Evolutionary conservation across 2,888 invertebrate genomes (phyloP).

Genomic region (Lepidonotus clava): DNA sequence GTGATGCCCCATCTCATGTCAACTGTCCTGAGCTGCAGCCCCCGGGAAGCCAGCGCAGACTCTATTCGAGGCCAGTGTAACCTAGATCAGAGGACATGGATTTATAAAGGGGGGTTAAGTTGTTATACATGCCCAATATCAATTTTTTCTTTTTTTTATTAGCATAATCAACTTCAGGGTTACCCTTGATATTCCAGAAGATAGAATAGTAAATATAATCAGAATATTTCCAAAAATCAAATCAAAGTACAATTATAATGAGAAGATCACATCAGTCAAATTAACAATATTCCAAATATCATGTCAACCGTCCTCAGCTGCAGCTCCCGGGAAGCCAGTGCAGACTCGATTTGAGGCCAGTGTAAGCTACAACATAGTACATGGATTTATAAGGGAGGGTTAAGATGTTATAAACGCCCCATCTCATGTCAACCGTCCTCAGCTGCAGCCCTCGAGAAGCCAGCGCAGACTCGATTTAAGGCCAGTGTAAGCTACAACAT

Average conservation of each 20-base stretch:
- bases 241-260: neutral
- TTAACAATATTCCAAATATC: too few species aligned
- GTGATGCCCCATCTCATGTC: constrained; percentile 80
- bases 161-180: too few species aligned
- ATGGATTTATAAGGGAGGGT: too few species aligned
- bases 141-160: too few species aligned
- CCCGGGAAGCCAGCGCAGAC: constrained; percentile 67
- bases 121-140: too few species aligned
- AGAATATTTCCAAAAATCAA: too few species aligned
- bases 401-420: constrained; percentile 79
- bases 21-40: constrained; percentile 62
- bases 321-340: constrained; percentile 64
- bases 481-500: constrained; percentile 75
- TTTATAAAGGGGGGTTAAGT: neutral
- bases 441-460: constrained; percentile 30
- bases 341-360: constrained; percentile 75
- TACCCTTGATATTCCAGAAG: too few species aligned
- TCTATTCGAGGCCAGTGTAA: constrained; percentile 76
- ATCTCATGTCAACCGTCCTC: constrained; percentile 75
- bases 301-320: constrained; percentile 70
- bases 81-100: constrained; percentile 54
- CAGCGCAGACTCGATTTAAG: constrained; percentile 74
- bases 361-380: too few species aligned
- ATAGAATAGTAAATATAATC: too few species aligned
- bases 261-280: too few species aligned